Conservation (phyloP, 2,888 invertebrate species). For the Agriopis marginaria region DNA sequence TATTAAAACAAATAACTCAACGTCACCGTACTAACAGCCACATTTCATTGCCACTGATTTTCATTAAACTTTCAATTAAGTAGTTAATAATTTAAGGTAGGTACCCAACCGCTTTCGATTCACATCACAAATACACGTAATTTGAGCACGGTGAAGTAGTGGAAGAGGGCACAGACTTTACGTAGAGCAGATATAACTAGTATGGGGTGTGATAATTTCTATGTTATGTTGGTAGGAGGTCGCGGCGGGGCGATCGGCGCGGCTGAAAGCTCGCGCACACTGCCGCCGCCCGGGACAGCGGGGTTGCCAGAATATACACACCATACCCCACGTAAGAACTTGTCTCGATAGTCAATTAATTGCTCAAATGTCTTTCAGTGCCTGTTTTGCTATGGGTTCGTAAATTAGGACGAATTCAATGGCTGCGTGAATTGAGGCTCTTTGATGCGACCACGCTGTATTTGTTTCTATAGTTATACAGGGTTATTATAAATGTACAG, state of each 20-base stretch:
- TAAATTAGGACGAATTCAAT: slow-evolving; percentile 6
- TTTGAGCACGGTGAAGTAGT: slow-evolving; percentile 33
- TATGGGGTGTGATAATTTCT: slow-evolving; percentile 54
- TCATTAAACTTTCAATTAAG: slow-evolving; percentile 25
- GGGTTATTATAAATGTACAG: neutral
- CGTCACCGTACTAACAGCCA: neutral
- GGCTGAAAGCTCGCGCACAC: slow-evolving; percentile 78
- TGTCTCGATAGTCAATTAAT: slow-evolving; percentile 21
- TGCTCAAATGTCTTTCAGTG: slow-evolving; percentile 13
- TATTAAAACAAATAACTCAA: slow-evolving; percentile 4
- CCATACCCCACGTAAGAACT: slow-evolving; percentile 51
- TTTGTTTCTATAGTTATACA: neutral
- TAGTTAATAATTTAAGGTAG: slow-evolving; percentile 12
- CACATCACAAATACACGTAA: slow-evolving; percentile 16
- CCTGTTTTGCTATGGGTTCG: slow-evolving; percentile 21
- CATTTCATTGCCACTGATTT: slow-evolving; percentile 20
- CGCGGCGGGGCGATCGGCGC: slow-evolving; percentile 69
- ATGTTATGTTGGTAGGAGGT: slow-evolving; percentile 50
- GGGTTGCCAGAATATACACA: slow-evolving; percentile 65
- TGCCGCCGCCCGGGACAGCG: slow-evolving; percentile 78
- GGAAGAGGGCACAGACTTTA: slow-evolving; percentile 49
- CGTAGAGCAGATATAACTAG: slow-evolving; percentile 57
- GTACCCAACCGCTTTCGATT: slow-evolving; percentile 4
- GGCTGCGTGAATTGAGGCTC: slow-evolving; percentile 4
- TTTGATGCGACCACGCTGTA: neutral